Percentiles rank a stretch among this genome's conserved stretches.
These are phyloP conservation scores for Meloe dianella DNA, from an alignment of 2,888 invertebrate species.

Conservation along the genomic window DNA sequence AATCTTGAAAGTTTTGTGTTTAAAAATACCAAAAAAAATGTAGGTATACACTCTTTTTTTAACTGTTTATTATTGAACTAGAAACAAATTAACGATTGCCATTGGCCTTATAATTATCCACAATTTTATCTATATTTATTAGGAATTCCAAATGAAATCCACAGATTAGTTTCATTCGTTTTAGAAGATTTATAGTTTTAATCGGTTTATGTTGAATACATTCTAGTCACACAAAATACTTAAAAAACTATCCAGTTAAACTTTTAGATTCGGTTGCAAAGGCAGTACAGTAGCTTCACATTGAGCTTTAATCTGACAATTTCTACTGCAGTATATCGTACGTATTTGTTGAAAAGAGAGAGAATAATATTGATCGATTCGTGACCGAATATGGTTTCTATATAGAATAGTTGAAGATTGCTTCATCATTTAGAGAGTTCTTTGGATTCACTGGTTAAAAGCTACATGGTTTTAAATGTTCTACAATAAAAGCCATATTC, in stretches of 20 bases:
- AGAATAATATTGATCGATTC: no score
- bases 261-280: neutral
- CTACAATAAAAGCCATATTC: neutral
- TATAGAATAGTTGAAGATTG: no score
- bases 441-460: no score
- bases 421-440: no score
- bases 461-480: no score
- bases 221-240: neutral
- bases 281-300: neutral
- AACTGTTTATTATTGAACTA: neutral
- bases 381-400: no score
- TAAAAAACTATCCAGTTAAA: neutral
- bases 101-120: neutral
- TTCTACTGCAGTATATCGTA: no score
- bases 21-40: neutral
- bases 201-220: conserved; percentile 1
- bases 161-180: conserved; percentile 10
- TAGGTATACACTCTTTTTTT: neutral
- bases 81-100: neutral
- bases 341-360: no score
- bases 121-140: conserved; percentile 4
- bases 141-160: conserved; percentile 13
- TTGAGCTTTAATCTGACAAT: no score
- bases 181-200: conserved; percentile 12
- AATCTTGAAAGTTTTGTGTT: neutral